Conservation (phyloP, 2,113 vertebrate species). For the Xiphorhynchus elegans region DNA sequence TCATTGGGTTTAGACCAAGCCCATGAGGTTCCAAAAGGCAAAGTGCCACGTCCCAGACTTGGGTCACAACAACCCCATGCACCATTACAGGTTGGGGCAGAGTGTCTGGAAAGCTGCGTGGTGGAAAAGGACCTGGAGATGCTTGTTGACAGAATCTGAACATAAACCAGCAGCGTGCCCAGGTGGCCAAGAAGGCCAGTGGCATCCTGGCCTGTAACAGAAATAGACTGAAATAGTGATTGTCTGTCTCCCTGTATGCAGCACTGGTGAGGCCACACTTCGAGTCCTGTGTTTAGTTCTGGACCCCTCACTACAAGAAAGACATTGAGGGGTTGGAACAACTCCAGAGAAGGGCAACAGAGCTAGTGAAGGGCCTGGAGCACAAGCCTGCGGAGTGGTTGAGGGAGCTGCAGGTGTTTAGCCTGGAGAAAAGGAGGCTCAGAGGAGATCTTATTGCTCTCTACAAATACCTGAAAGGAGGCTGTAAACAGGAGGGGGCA, state of each 20-base stretch:
- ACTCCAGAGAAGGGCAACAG: neutral
- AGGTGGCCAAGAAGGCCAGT: neutral
- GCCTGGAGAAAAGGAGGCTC: neutral
- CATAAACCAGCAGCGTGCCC: neutral
- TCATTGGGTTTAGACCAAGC: neutral
- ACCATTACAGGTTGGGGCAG: fast-evolving
- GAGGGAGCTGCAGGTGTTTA: neutral
- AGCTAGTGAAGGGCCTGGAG: neutral
- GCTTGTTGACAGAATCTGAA: neutral
- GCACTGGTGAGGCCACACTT: neutral
- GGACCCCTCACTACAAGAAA: too few relatives aligned
- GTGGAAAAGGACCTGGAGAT: neutral
- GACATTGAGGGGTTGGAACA: neutral
- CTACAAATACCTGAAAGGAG: neutral
- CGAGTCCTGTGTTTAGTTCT: neutral
- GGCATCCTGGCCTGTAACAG: neutral
- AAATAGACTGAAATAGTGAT: fast-evolving
- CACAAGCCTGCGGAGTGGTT: neutral
- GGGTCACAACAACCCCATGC: neutral
- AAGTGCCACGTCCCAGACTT: fast-evolving
- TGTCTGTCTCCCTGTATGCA: too few relatives aligned
- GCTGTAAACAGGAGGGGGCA: neutral
- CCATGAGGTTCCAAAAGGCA: neutral
- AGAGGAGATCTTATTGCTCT: too few relatives aligned
- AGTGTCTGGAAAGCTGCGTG: neutral